A percentile compares a stretch with the other conserved stretches of the same genome.
phyloP scores from a whole-genome alignment of 2,113 vertebrate genomes.

The Cebidichthys violaceus region DNA sequence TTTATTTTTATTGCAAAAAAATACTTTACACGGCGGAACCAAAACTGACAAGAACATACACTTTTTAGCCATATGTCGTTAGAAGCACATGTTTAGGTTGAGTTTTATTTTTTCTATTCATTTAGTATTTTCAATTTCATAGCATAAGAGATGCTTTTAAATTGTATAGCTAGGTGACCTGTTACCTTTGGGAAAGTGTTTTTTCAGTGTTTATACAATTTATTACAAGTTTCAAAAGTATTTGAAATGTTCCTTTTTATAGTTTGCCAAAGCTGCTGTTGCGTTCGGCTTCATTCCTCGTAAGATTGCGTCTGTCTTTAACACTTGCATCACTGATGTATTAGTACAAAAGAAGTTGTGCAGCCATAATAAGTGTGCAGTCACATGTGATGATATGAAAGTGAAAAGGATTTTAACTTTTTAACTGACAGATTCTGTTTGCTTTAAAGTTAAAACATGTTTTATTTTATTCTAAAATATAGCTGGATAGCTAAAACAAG shows the following conservation, averaged over 20 bases:
- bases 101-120: not conserved
- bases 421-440: not conserved
- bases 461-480: not conserved
- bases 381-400: not conserved
- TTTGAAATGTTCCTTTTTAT: too few species aligned
- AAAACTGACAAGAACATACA: not conserved
- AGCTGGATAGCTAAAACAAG: not conserved
- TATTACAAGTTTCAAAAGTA: not conserved
- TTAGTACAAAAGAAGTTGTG: too few species aligned
- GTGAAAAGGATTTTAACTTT: not conserved
- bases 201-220: not conserved
- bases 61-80: not conserved
- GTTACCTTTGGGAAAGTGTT: not conserved
- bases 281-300: too few species aligned
- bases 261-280: too few species aligned
- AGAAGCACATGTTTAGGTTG: not conserved
- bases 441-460: not conserved
- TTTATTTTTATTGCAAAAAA: too few species aligned
- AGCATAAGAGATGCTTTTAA: not conserved
- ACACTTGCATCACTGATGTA: too few species aligned
- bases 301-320: too few species aligned
- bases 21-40: not conserved
- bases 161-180: too few species aligned
- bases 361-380: not conserved
- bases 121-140: not conserved